Percentiles rank a stretch among this genome's conserved stretches.
phyloP scores from a whole-genome alignment of 2,888 invertebrate genomes.

The Latrodectus hesperus region DNA sequence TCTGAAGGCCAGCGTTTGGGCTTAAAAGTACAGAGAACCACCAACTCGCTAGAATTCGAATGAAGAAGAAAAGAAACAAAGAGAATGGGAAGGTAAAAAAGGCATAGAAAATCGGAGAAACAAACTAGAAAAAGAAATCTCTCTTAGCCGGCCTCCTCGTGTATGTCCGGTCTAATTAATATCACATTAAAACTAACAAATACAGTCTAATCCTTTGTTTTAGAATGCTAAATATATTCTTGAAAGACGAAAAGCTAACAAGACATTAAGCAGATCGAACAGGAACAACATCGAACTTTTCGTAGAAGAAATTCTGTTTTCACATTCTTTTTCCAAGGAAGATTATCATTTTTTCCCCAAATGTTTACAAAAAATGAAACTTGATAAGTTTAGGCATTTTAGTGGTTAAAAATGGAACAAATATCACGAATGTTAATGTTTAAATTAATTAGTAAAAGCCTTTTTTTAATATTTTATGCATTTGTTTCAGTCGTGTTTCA shows the following conservation, averaged over 20 bases:
- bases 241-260: slow-evolving; percentile 35
- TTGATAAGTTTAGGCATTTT: too few relatives aligned
- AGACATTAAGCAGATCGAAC: slow-evolving; percentile 43
- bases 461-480: too few relatives aligned
- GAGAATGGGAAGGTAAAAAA: slow-evolving; percentile 26
- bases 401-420: too few relatives aligned
- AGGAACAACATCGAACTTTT: too few relatives aligned
- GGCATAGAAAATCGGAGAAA: slow-evolving; percentile 1
- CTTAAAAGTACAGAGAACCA: slow-evolving; percentile 62
- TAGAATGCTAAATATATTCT: slow-evolving; percentile 47
- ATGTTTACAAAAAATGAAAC: too few relatives aligned
- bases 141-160: slow-evolving; percentile 50
- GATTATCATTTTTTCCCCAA: too few relatives aligned
- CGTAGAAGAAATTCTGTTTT: too few relatives aligned
- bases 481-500: too few relatives aligned
- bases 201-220: slow-evolving; percentile 60
- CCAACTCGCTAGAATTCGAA: slow-evolving; percentile 44
- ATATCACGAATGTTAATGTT: too few relatives aligned
- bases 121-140: slow-evolving; percentile 54
- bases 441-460: too few relatives aligned
- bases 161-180: slow-evolving; percentile 64
- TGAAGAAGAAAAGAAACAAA: slow-evolving; percentile 43
- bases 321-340: too few relatives aligned
- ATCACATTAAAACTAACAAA: slow-evolving; percentile 69
- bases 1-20: slow-evolving; percentile 66